phyloP scores from a whole-genome alignment of 1,140 invertebrate species.

The Trichogramma pretiosum region DNA sequence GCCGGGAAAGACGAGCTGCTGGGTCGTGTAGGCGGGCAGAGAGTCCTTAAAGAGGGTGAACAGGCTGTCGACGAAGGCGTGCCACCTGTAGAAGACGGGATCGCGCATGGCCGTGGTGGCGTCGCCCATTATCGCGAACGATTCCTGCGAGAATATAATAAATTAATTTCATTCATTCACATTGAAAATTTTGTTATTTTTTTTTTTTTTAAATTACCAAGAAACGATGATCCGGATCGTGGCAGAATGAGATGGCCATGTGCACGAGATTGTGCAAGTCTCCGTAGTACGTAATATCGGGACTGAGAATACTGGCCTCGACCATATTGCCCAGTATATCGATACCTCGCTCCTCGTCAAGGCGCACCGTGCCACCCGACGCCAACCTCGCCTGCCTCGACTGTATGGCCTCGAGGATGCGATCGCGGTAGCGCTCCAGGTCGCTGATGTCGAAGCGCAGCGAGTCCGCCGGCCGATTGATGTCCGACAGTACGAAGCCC shows the following conservation, averaged over 20 bases:
- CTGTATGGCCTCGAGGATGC: constrained; percentile 67
- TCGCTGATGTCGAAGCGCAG: constrained; percentile 58
- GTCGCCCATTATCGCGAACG: constrained; percentile 62
- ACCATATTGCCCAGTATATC: constrained; percentile 73
- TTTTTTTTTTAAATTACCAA: too few relatives aligned
- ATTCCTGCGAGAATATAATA: constrained; percentile 49
- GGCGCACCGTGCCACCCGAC: constrained; percentile 43
- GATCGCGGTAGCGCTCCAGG: constrained; percentile 64
- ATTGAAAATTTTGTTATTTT: too few relatives aligned
- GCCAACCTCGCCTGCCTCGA: constrained; percentile 49
- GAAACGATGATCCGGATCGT: constrained; percentile 65
- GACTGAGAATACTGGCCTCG: constrained; percentile 60
- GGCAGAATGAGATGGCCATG: constrained; percentile 56
- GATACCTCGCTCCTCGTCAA: constrained; percentile 64
- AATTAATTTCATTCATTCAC: too few relatives aligned
- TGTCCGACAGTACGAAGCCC: constrained; percentile 51
- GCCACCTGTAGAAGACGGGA: constrained; percentile 79
- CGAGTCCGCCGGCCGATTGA: constrained; percentile 58
- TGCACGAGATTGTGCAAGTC: constrained; percentile 66
- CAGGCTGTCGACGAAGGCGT: constrained; percentile 69
- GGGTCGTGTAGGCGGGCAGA: constrained; percentile 51
- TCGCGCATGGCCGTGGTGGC: constrained; percentile 69
- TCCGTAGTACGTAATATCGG: constrained; percentile 63
- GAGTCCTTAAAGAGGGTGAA: constrained; percentile 69
- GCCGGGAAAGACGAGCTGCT: constrained; percentile 56